Evolutionary conservation across 1,140 invertebrate genomes (phyloP).

Genomic region (Trichoplusia ni): DNA sequence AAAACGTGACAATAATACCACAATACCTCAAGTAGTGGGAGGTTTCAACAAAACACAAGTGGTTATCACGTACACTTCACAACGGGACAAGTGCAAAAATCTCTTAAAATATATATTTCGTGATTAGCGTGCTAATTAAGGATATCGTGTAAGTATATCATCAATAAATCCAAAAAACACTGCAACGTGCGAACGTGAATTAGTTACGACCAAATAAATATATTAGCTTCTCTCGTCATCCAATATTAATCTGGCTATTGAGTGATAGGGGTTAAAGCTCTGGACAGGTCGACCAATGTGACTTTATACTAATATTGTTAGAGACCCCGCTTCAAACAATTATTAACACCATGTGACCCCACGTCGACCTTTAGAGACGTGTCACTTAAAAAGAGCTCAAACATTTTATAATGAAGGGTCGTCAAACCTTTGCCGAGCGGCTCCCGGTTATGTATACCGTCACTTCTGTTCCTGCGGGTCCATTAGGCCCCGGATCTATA

Average conservation of each 20-base stretch:
- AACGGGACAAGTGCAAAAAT: no score
- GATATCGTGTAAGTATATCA: neutral
- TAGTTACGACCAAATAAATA: conserved; percentile 6
- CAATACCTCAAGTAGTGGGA: no score
- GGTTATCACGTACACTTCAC: no score
- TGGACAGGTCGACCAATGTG: neutral
- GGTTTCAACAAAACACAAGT: no score
- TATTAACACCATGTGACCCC: conserved; percentile 6
- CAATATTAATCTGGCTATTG: neutral
- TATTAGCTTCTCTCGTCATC: neutral
- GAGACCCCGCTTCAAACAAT: conserved; percentile 1
- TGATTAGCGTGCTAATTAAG: neutral
- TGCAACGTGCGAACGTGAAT: conserved; percentile 3
- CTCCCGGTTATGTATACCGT: conserved; percentile 2
- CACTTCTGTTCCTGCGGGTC: conserved; percentile 6
- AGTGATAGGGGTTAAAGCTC: neutral
- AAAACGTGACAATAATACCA: no score
- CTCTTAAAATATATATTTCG: neutral
- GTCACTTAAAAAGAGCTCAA: conserved; percentile 7
- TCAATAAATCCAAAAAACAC: neutral
- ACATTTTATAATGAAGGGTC: conserved; percentile 8
- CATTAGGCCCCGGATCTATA: conserved; percentile 3
- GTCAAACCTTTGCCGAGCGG: conserved; percentile 9
- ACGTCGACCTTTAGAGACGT: conserved; percentile 12
- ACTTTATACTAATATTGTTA: conserved; percentile 11